Percentiles rank a stretch among this genome's conserved stretches.
phyloP scores from a whole-genome alignment of 2,888 invertebrate genomes.

The Sminthurides aquaticus region DNA sequence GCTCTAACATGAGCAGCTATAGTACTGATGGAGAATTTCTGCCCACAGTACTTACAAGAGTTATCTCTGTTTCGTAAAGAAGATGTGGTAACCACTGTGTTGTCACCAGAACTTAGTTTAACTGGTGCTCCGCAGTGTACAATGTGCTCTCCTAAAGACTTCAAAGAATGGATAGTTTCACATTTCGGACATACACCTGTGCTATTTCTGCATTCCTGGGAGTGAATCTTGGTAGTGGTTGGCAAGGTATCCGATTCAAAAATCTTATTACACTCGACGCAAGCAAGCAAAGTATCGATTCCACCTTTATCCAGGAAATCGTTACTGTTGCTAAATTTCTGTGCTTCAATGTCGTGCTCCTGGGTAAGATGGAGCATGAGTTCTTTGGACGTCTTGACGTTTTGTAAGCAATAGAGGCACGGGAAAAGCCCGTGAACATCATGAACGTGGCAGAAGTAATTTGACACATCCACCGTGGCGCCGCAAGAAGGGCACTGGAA shows the following conservation, averaged over 20 bases:
- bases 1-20: constrained; percentile 32
- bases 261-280: constrained; percentile 31
- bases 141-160: constrained; percentile 24
- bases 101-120: constrained; percentile 19
- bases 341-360: constrained; percentile 69
- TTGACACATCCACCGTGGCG: constrained; percentile 3
- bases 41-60: constrained; percentile 30
- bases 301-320: constrained; percentile 54
- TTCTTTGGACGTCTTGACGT: constrained; percentile 73
- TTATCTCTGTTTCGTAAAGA: constrained; percentile 32
- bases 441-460: constrained; percentile 57
- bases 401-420: constrained; percentile 73
- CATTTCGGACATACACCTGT: constrained; percentile 29
- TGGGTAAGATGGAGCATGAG: constrained; percentile 67
- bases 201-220: constrained; percentile 24
- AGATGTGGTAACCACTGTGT: constrained; percentile 18
- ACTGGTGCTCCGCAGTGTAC: constrained; percentile 18
- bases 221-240: constrained; percentile 20
- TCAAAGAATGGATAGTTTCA: constrained; percentile 19
- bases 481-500: constrained; percentile 15
- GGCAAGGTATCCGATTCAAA: constrained; percentile 20
- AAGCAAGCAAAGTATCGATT: constrained; percentile 19
- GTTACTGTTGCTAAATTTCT: constrained; percentile 59
- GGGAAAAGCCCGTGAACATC: constrained; percentile 73
- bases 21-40: constrained; percentile 31